phyloP scores from a whole-genome alignment of 2,113 vertebrate species.

The Anolis carolinensis region DNA sequence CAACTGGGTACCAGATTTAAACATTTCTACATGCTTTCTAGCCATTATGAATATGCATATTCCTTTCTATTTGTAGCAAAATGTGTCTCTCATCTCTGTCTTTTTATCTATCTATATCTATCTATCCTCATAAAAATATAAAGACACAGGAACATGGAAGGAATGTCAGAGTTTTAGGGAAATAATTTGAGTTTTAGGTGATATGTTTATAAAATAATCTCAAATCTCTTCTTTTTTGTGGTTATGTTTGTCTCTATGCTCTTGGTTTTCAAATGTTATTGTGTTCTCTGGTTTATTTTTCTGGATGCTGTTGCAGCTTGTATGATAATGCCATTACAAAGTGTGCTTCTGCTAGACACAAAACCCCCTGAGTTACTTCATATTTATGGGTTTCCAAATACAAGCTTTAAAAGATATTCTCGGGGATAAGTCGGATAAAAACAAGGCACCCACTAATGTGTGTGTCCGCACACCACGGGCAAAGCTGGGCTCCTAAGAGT shows the following conservation, averaged over 20 bases:
- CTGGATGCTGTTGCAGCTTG: slow-evolving; percentile 13
- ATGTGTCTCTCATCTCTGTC: too few relatives aligned
- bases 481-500: slow-evolving; percentile 51
- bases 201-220: neutral
- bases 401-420: slow-evolving; percentile 78
- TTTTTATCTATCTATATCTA: too few relatives aligned
- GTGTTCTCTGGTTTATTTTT: neutral
- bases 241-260: neutral
- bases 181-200: neutral
- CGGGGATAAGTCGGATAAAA: slow-evolving; percentile 68
- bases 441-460: slow-evolving; percentile 57
- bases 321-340: slow-evolving; percentile 56
- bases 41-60: neutral
- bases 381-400: slow-evolving; percentile 79
- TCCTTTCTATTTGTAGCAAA: too few relatives aligned
- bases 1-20: too few relatives aligned
- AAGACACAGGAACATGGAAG: neutral
- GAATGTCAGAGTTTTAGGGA: neutral
- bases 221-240: neutral
- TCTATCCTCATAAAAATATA: neutral
- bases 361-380: slow-evolving; percentile 73
- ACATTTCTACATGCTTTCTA: neutral
- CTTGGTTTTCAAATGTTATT: neutral
- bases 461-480: slow-evolving; percentile 40
- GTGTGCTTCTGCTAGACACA: slow-evolving; percentile 61